These are phyloP conservation scores for Champsocephalus esox DNA, from an alignment of 2,797 vertebrate species.

Conservation along the genomic window DNA sequence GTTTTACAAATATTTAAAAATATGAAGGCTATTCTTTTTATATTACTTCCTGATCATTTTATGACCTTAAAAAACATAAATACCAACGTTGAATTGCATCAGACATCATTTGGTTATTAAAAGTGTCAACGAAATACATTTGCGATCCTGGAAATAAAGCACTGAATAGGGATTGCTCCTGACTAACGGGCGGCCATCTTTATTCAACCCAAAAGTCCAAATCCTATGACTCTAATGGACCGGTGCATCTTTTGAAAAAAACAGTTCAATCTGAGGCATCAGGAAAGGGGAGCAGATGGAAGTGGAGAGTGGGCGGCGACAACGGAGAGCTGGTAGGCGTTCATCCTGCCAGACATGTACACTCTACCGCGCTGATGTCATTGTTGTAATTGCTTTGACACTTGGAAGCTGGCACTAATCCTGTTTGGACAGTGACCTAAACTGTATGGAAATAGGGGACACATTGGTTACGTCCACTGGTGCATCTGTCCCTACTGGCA, in stretches of 20 bases:
- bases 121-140: slow-evolving; percentile 17
- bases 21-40: neutral
- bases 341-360: slow-evolving; percentile 68
- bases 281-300: slow-evolving; percentile 67
- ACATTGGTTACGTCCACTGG: slow-evolving; percentile 36
- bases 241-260: slow-evolving; percentile 39
- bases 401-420: slow-evolving; percentile 77
- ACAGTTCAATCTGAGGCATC: slow-evolving; percentile 38
- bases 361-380: slow-evolving; percentile 70
- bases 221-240: slow-evolving; percentile 42
- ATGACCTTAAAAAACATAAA: neutral
- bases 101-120: slow-evolving; percentile 15
- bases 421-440: slow-evolving; percentile 74
- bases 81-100: slow-evolving; percentile 21
- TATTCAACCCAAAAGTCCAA: slow-evolving; percentile 42
- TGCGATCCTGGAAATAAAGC: slow-evolving; percentile 26
- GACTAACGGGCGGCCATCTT: slow-evolving; percentile 42
- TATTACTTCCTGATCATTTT: neutral
- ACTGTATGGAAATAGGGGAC: slow-evolving; percentile 67
- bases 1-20: neutral
- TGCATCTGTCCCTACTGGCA: slow-evolving; percentile 57
- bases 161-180: slow-evolving; percentile 13
- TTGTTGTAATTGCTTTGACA: slow-evolving; percentile 77
- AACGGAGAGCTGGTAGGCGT: slow-evolving; percentile 57
- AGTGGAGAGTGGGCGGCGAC: slow-evolving; percentile 55